A percentile compares a stretch with the other conserved stretches of the same genome.
phyloP scores from a whole-genome alignment of 1,140 invertebrate species.

The Trichogramma pretiosum region DNA sequence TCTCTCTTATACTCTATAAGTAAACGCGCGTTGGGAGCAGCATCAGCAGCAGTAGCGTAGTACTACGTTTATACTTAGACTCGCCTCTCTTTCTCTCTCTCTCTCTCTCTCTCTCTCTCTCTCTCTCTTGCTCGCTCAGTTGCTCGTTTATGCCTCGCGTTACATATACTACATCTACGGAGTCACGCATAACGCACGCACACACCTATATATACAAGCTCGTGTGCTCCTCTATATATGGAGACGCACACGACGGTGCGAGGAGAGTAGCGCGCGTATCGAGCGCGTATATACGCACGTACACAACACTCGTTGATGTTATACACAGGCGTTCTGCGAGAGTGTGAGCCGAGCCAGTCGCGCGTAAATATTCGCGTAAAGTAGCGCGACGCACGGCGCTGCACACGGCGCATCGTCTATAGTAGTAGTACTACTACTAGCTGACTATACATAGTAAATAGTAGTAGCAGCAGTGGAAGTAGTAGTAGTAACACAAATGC shows the following conservation, averaged over 20 bases:
- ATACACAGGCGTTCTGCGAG: not conserved
- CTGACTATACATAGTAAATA: too few species aligned
- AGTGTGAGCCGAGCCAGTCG: not conserved
- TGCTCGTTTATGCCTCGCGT: not conserved
- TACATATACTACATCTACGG: not conserved
- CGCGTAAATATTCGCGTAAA: conserved; percentile 3
- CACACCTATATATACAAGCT: too few species aligned
- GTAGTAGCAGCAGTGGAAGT: not conserved
- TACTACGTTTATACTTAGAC: conserved; percentile 14
- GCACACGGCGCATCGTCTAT: not conserved
- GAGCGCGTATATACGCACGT: too few species aligned
- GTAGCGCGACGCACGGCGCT: not conserved
- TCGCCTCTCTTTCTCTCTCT: not conserved
- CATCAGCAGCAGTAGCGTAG: too few species aligned
- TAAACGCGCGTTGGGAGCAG: too few species aligned
- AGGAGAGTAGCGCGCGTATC: too few species aligned
- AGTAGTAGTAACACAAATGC: too few species aligned
- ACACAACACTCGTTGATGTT: too few species aligned
- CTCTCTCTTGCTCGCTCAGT: not conserved
- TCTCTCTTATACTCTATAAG: too few species aligned
- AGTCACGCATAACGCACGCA: too few species aligned
- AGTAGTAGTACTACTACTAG: not conserved
- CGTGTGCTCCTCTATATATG: not conserved
- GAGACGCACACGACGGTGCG: too few species aligned
- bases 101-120: not conserved